Evolutionary conservation across 2,888 invertebrate genomes (phyloP).

Genomic region (Sinelater perroti): DNA sequence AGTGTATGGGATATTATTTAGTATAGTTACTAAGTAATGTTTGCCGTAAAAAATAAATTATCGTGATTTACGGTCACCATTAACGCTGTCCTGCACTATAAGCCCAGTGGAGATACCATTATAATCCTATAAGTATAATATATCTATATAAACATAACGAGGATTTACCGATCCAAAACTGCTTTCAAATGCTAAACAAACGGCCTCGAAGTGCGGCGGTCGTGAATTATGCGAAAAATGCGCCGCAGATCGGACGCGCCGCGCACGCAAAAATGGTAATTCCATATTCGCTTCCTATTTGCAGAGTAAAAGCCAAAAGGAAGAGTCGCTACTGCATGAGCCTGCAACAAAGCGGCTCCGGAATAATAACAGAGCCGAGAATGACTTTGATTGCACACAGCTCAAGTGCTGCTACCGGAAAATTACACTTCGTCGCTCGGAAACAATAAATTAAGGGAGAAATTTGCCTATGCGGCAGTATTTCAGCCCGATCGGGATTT

Average conservation of each 20-base stretch:
- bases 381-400: conserved; percentile 23
- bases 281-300: conserved; percentile 21
- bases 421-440: conserved; percentile 19
- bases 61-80: conserved; percentile 26
- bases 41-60: conserved; percentile 27
- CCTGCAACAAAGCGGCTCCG: conserved; percentile 24
- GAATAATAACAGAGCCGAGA: conserved; percentile 29
- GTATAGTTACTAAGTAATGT: conserved; percentile 21
- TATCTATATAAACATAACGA: conserved; percentile 31
- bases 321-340: conserved; percentile 2
- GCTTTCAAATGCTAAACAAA: conserved; percentile 6
- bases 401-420: conserved; percentile 25
- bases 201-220: no score
- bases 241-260: no score
- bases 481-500: conserved; percentile 1
- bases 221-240: no score
- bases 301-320: conserved; percentile 18
- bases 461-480: conserved; percentile 14
- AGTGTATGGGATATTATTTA: conserved; percentile 21
- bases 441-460: conserved; percentile 28
- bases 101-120: conserved; percentile 34
- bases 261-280: conserved; percentile 21
- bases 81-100: conserved; percentile 28
- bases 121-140: conserved; percentile 40
- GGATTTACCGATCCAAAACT: conserved; percentile 8